Base-by-base conservation (phyloP, 2,797 vertebrate species). In the Esox masquinongy region DNA sequence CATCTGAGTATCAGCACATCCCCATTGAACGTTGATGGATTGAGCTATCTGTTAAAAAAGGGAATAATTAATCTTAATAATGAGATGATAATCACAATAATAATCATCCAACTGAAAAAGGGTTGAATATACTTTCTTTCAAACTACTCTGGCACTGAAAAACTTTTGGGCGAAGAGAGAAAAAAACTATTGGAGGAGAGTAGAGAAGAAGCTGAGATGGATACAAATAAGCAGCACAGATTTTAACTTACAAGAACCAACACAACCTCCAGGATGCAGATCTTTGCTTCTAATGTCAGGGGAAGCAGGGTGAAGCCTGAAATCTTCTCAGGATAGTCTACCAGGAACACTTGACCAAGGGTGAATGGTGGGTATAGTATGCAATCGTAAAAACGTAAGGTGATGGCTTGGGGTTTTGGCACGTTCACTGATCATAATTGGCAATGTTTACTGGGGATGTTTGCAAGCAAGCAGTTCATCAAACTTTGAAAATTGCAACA, bases 181-280 rank as follows among this genome's bases (percentile, higher is more conserved):
- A 24, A 61, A 47, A 39, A 71, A n/a, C 9, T 24, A 24, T 53
- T 22, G 31, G 50, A 34, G 8, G 53, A 50, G 68, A 64, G 24
- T 29, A 71, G 77, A 82, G 72, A 73, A 16, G 76, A 85, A 7
- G 71, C 29, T n/a, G 11, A 74, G 74, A 0, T 78, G 75, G 79
- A 72, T 39, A 70, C 49, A 71, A 29, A 72, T 75, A 0, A 19
- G 59, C 73, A 39, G 22, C 1, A 79, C 76, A 24, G 0, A 77
- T 71, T 68, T 80, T 49, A 91, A 95, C 94, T 95, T 94, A 95
- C 93, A 93, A 88, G 80, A 89, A 90, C 76, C 78, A 92, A 89
- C 91, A 86, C 76, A 90, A 88, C 78, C 43, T 73, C 56, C 68
- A 88, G 86, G 78, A 77, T 71, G 88, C 84, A 82, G 90, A 82